Evolutionary conservation across 1,140 invertebrate genomes (phyloP), one percentile per base, ranked within the genome.

Genomic region (Drosophila lowei): DNA sequence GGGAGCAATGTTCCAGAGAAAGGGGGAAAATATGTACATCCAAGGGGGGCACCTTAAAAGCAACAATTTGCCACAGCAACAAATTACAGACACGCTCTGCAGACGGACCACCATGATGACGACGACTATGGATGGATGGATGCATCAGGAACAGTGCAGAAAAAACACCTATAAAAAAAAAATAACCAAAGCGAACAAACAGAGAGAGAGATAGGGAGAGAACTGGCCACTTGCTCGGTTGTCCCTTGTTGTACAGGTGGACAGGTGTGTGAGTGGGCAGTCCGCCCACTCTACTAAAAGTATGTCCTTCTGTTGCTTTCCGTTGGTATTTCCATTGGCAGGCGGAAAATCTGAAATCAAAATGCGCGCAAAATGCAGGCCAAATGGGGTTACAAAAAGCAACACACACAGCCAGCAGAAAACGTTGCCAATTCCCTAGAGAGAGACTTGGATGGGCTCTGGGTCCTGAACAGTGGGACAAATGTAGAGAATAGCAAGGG

Each of bases 331-430:
- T 44, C 50, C 59, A 57, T 78, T 47, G 59, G 71, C 74, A 78
- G 65, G 49, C 62, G 67, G 63, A 50, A 73, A 73, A 72, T 73
- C 48, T 41, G 16, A 72, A 88, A 88, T 83, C 83, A 77, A 86
- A 86, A 83, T 72, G 83, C 78, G 83, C 75, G 83, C 77, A 88
- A 88, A 88, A 88, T 88, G 75, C 75, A 81, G 83, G 83, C 83
- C 83, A 88, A 88, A 72, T 88, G 78, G 83, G 83, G 83, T 83
- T 81, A 88, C 79, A 79, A 67, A 66, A 86, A 38, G 30, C 30
- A 34, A 13, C 11, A 13, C 11, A 65, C 34, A 38, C 34, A 65
- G 18, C 18, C 1, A 18, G 18, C 67, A 2, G 72, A 68, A 77
- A 77, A 55, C 81, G 65, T 34, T 63, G 62, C 52, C 81, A 72